Evolutionary conservation across 2,113 vertebrate species (phyloP).

Genomic region (Dromiciops gliroides): DNA sequence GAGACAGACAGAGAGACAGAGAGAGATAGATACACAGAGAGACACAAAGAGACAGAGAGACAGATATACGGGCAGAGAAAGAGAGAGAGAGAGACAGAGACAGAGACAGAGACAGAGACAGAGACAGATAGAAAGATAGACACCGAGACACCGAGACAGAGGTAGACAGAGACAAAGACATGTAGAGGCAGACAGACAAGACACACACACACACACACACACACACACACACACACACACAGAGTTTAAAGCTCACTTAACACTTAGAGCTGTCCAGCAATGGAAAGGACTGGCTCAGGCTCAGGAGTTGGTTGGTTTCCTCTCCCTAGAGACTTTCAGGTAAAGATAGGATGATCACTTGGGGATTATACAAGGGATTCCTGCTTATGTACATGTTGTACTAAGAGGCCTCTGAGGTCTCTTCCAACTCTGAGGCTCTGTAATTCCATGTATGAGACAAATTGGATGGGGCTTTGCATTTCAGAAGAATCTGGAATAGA

Average conservation of each 20-base stretch:
- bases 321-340: background rate
- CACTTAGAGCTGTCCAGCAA: background rate
- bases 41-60: background rate
- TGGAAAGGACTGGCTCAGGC: too few relatives aligned
- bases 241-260: background rate
- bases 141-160: too few relatives aligned
- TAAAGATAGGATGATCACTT: background rate
- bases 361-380: background rate
- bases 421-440: background rate
- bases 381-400: background rate
- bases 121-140: too few relatives aligned
- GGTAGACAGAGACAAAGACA: background rate
- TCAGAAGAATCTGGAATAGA: background rate
- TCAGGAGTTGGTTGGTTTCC: background rate
- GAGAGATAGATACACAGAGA: background rate
- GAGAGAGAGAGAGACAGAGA: too few relatives aligned
- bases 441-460: background rate
- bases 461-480: background rate
- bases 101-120: too few relatives aligned
- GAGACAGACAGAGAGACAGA: conserved; percentile 24
- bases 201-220: too few relatives aligned
- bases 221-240: background rate
- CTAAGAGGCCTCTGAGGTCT: background rate
- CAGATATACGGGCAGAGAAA: background rate
- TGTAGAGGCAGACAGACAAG: conserved; percentile 30